Evolutionary conservation across 2,113 vertebrate genomes (phyloP).

Genomic region (Lepisosteus oculatus): DNA sequence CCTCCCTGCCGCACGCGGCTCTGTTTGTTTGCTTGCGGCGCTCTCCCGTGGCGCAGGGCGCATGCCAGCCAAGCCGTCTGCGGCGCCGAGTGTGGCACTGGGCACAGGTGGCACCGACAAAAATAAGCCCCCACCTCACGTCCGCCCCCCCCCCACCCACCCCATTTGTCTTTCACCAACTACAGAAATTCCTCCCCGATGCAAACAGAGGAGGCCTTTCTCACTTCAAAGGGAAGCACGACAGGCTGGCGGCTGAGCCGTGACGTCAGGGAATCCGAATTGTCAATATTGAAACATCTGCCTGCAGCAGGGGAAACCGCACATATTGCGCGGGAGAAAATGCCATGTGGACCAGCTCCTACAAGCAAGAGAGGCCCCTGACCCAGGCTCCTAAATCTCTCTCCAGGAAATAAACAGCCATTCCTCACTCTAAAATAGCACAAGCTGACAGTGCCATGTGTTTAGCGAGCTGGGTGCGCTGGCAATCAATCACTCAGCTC

Average conservation of each 20-base stretch:
- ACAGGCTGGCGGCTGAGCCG: background rate
- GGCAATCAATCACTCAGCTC: background rate
- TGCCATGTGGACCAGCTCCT: too few relatives aligned
- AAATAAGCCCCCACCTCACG: conserved; percentile 24
- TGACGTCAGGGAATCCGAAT: conserved; percentile 36
- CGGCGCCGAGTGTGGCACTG: conserved; percentile 24
- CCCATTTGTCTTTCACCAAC: conserved; percentile 21
- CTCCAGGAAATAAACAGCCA: background rate
- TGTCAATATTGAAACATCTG: conserved; percentile 65
- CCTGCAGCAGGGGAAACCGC: conserved; percentile 18
- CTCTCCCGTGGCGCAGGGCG: conserved; percentile 23
- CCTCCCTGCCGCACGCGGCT: background rate
- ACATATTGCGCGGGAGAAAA: too few relatives aligned
- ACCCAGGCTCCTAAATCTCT: too few relatives aligned
- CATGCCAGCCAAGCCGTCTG: conserved; percentile 33
- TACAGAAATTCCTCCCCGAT: conserved; percentile 31
- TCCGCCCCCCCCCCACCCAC: conserved; percentile 6
- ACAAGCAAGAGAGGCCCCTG: background rate
- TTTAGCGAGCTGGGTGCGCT: background rate
- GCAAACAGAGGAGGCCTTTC: conserved; percentile 25
- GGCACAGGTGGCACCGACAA: conserved; percentile 38
- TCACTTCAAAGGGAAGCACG: conserved; percentile 7
- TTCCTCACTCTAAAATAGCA: background rate
- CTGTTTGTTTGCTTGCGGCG: conserved; percentile 1
- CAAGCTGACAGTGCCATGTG: background rate